Base-by-base conservation (phyloP, 92 coral and sea anemone species). In the Porites rus region DNA sequence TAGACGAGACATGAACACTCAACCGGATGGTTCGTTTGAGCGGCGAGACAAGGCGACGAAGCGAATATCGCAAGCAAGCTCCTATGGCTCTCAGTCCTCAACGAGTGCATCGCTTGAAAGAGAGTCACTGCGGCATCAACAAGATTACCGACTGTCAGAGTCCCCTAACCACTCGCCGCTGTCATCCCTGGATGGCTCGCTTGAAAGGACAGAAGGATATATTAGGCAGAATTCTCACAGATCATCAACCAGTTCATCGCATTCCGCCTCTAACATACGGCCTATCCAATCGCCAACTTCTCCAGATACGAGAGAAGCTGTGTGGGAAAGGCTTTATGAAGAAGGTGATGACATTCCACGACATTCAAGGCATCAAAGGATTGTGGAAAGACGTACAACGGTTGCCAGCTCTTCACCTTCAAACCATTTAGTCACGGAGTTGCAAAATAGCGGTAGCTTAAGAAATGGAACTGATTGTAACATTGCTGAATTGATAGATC, bases 401-500 rank as follows among this genome's bases (percentile, higher is more conserved):
- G 92, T 79, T 11, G 93, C 86, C 12, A 77, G 79, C 21, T 93
- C 93, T 24, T 80, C 87, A 13, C 94, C 95, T 6, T 61, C 90
- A 43, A 77, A 80, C 51, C 84, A 82, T 24, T 75, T 87, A 50
- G 88, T 71, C 25, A 74, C 88, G 38, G 96, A 92, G 68, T 81
- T 74, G 18, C 46, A 69, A 13, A 65, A 10, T 14, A 63, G 17
- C 25, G 83, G 78, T 17, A 68, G 50, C 22, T 51, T 66, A 12
- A 50, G 73, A 6, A 92, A 93, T 56, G 86, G 92, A 43, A 74
- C 52, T 67, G 89, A 86, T 54, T 78, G 81, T 72, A 97, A 97
- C 87, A 95, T 97, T 24, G 99, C 96, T 7, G 99, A 97, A 63
- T 84, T 93, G 7, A 92, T 97, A 73, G 99, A 97, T 80, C 99